A percentile compares a stretch with the other conserved stretches of the same genome.
Conservation (phyloP, 2,888 invertebrate species). For the Mamestra brassicae region DNA sequence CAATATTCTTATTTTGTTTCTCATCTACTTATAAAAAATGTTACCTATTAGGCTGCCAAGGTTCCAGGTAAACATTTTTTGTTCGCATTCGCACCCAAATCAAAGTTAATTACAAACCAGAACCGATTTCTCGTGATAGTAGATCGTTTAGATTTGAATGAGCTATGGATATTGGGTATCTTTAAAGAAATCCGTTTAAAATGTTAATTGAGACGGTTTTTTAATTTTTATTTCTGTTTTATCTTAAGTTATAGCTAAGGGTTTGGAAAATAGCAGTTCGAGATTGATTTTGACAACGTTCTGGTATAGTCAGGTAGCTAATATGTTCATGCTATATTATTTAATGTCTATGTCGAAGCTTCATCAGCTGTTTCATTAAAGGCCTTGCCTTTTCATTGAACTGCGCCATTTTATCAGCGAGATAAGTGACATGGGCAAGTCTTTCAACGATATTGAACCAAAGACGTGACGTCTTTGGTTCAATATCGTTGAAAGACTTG, state of each 20-base stretch:
- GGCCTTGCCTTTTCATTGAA: no score
- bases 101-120: conserved; percentile 64
- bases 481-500: no score
- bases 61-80: conserved; percentile 64
- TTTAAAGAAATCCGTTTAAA: conserved; percentile 51
- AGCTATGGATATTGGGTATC: conserved; percentile 47
- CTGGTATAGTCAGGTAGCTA: background rate
- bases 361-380: no score
- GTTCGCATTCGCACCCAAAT: conserved; percentile 61
- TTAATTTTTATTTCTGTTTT: background rate
- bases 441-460: no score
- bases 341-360: no score
- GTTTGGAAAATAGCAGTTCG: background rate
- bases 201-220: conserved; percentile 39
- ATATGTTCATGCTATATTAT: no score
- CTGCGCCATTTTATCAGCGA: no score
- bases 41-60: conserved; percentile 47
- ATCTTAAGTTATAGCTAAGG: background rate
- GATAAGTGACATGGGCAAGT: no score
- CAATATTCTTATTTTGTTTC: conserved; percentile 28
- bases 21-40: conserved; percentile 33
- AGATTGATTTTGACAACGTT: conserved; percentile 18
- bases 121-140: conserved; percentile 53
- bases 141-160: conserved; percentile 56
- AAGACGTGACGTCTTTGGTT: no score